These are phyloP conservation scores for Drosophila affinis DNA, from an alignment of 2,888 invertebrate genomes.

Conservation along the genomic window DNA sequence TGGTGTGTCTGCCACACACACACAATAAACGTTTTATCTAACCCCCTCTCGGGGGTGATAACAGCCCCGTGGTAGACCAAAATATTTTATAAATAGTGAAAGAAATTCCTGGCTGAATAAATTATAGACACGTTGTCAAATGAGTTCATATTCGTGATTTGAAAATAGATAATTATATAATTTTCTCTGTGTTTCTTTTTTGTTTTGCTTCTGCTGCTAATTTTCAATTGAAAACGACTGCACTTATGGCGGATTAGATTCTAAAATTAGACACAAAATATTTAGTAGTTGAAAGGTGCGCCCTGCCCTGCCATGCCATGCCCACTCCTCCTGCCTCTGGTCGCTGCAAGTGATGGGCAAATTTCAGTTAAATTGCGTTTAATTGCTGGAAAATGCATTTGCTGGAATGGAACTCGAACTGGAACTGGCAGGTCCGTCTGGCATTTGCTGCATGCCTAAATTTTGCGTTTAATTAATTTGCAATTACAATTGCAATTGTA, in stretches of 20 bases:
- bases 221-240: slow-evolving; percentile 26
- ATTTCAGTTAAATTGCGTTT: slow-evolving; percentile 43
- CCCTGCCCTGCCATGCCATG: background rate
- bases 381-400: slow-evolving; percentile 25
- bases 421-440: background rate
- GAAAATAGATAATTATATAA: slow-evolving; percentile 21
- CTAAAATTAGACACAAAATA: slow-evolving; percentile 25
- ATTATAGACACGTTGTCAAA: slow-evolving; percentile 41
- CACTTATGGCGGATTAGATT: slow-evolving; percentile 3
- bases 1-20: background rate
- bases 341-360: slow-evolving; percentile 26
- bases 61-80: background rate
- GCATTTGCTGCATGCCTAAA: slow-evolving; percentile 32
- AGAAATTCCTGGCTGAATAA: slow-evolving; percentile 6
- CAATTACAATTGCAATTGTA: slow-evolving; percentile 52
- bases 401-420: slow-evolving; percentile 18
- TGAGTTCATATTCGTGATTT: slow-evolving; percentile 27
- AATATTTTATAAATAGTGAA: slow-evolving; percentile 9
- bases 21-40: background rate
- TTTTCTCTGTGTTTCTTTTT: slow-evolving; percentile 1
- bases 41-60: slow-evolving; percentile 8
- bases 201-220: background rate
- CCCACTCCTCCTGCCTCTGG: background rate
- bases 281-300: slow-evolving; percentile 8
- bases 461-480: slow-evolving; percentile 57